These are phyloP conservation scores for Sylvia atricapilla DNA, from an alignment of 2,113 vertebrate species.

Conservation along the genomic window DNA sequence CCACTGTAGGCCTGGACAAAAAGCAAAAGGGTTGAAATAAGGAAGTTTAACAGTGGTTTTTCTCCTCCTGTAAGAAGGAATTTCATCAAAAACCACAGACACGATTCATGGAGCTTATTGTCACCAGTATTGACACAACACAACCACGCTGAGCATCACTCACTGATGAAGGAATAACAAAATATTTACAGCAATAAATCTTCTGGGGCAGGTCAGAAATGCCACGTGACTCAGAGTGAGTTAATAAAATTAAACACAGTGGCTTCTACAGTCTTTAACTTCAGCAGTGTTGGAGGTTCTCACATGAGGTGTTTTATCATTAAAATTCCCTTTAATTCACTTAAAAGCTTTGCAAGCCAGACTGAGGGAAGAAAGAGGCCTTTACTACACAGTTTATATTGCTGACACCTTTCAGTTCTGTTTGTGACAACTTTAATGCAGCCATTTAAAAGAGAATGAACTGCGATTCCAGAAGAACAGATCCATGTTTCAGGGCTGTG, in stretches of 20 bases:
- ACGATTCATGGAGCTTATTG: background rate
- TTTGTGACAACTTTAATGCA: background rate
- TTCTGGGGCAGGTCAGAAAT: background rate
- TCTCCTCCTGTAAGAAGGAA: background rate
- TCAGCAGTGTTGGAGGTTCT: background rate
- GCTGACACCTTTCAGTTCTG: background rate
- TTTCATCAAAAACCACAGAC: background rate
- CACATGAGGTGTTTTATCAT: background rate
- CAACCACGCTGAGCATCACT: background rate
- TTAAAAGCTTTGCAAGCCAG: background rate
- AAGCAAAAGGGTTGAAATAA: background rate
- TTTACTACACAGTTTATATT: background rate
- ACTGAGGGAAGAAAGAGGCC: background rate
- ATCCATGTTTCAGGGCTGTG: background rate
- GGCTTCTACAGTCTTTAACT: background rate
- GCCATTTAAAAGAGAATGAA: background rate
- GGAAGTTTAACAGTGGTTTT: background rate
- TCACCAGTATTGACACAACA: background rate
- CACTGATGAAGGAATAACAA: background rate
- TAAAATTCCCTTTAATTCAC: background rate
- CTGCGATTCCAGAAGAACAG: background rate
- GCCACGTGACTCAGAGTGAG: background rate
- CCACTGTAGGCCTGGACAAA: slow-evolving; percentile 88
- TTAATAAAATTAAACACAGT: background rate
- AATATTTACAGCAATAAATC: background rate